Percentiles rank a stretch among this genome's conserved stretches.
Evolutionary conservation across 2,113 vertebrate species (phyloP).

Genomic region (Aix galericulata): DNA sequence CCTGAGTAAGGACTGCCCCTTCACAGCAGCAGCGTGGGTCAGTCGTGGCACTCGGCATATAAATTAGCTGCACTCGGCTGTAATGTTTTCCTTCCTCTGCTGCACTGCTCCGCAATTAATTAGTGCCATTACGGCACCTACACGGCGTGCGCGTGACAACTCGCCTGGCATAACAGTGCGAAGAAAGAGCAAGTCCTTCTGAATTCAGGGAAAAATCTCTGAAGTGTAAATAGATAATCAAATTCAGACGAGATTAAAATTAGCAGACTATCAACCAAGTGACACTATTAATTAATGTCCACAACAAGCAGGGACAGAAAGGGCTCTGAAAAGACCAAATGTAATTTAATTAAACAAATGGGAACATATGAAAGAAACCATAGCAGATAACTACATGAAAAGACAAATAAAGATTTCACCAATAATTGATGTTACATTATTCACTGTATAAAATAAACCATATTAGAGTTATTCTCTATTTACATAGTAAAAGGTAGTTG

Average conservation of each 20-base stretch:
- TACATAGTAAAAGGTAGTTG: background rate
- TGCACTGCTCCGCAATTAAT: slow-evolving; percentile 37
- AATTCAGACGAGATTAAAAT: slow-evolving; percentile 67
- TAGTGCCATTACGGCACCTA: slow-evolving; percentile 49
- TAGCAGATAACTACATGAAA: slow-evolving; percentile 1
- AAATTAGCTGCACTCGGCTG: background rate
- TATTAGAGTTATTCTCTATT: background rate
- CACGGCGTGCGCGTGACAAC: background rate
- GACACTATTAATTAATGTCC: slow-evolving; percentile 73
- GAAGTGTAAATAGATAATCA: slow-evolving; percentile 74
- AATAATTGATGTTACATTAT: slow-evolving; percentile 33
- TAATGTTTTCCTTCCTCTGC: slow-evolving; percentile 16
- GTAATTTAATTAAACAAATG: slow-evolving; percentile 72
- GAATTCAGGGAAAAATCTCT: slow-evolving; percentile 57
- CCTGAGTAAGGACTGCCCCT: background rate
- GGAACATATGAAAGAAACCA: slow-evolving; percentile 28
- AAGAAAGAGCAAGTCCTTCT: slow-evolving; percentile 23
- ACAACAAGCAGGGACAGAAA: slow-evolving; percentile 47
- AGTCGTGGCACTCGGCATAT: background rate
- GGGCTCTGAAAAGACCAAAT: slow-evolving; percentile 31
- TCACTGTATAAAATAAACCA: background rate
- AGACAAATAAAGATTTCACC: slow-evolving; percentile 58
- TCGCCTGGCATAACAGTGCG: background rate
- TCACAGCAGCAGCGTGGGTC: background rate
- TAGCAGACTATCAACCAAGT: slow-evolving; percentile 70